A percentile compares a stretch with the other conserved stretches of the same genome.
Conservation (phyloP, 2,113 vertebrate genomes). For the Plecotus auritus region DNA sequence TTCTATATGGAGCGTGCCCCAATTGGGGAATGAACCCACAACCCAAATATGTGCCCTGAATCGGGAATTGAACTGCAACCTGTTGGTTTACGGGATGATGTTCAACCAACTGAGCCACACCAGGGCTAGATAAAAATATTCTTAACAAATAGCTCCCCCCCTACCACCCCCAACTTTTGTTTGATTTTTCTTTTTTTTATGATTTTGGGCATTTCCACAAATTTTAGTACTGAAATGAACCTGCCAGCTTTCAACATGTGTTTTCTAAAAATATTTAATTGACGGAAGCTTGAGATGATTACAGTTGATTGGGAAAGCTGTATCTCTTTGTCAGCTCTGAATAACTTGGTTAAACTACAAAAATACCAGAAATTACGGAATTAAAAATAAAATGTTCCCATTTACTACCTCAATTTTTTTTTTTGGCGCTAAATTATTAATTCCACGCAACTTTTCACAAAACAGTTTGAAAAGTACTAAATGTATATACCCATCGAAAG, state of each 20-base stretch:
- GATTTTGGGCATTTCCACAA: neutral
- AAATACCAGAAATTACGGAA: neutral
- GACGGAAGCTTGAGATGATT: neutral
- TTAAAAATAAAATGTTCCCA: neutral
- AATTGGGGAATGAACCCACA: too few species aligned
- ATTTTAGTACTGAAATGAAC: conserved; percentile 11
- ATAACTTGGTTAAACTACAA: neutral
- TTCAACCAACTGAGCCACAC: too few species aligned
- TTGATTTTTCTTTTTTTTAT: neutral
- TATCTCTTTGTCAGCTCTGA: neutral
- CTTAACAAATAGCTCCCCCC: neutral
- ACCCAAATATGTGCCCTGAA: too few species aligned
- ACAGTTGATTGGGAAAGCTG: neutral
- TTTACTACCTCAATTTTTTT: neutral
- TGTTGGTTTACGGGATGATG: too few species aligned
- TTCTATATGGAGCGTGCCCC: too few species aligned
- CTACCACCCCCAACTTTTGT: neutral
- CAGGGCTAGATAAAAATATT: neutral
- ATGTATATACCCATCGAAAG: neutral
- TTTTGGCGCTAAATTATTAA: neutral
- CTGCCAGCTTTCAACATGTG: neutral
- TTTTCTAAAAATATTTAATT: neutral
- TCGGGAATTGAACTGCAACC: too few species aligned
- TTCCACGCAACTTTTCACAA: neutral
- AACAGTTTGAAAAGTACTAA: conserved; percentile 10